Evolutionary conservation across 2,113 vertebrate genomes (phyloP).

Genomic region (Cynocephalus volans): DNA sequence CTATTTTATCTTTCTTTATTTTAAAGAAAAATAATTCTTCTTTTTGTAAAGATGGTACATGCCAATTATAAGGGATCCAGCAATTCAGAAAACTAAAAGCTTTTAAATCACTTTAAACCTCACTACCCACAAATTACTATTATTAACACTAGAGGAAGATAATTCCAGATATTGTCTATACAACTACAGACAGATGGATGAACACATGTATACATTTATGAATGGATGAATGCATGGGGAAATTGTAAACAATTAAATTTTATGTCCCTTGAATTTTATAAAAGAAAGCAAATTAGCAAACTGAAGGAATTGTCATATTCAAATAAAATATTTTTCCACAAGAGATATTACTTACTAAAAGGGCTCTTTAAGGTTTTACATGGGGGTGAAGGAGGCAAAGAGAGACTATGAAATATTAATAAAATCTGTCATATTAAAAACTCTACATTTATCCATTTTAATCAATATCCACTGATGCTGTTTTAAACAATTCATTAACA

Average conservation of each 20-base stretch:
- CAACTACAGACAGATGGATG: not conserved
- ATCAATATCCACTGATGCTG: too few relatives aligned
- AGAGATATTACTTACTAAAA: too few relatives aligned
- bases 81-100: not conserved
- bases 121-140: not conserved
- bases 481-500: too few relatives aligned
- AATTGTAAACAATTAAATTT: not conserved
- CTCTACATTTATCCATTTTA: too few relatives aligned
- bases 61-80: not conserved
- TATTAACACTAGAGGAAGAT: not conserved
- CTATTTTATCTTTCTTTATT: not conserved
- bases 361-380: too few relatives aligned
- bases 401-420: too few relatives aligned
- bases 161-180: not conserved
- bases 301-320: too few relatives aligned
- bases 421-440: too few relatives aligned
- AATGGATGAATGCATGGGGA: not conserved
- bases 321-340: too few relatives aligned
- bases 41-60: not conserved
- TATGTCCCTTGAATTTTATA: too few relatives aligned
- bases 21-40: slow-evolving; percentile 39
- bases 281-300: too few relatives aligned
- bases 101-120: slow-evolving; percentile 8
- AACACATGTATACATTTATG: not conserved
- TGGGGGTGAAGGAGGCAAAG: too few relatives aligned